Evolutionary conservation across 1,140 invertebrate genomes (phyloP).

Genomic region (Melanaphis sacchari): DNA sequence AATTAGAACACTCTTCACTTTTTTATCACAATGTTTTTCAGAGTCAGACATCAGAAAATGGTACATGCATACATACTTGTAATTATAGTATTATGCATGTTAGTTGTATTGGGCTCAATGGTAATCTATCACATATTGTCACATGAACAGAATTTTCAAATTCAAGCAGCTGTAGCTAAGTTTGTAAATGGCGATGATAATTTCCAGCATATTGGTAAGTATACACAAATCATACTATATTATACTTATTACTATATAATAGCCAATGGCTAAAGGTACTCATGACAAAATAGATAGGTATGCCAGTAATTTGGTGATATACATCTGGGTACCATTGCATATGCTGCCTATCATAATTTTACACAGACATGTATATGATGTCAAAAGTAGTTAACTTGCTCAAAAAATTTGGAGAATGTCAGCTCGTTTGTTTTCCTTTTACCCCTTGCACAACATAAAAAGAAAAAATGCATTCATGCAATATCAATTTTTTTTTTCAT

Average conservation of each 20-base stretch:
- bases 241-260: background rate
- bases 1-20: background rate
- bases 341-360: background rate
- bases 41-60: constrained; percentile 29
- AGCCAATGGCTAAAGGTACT: background rate
- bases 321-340: background rate
- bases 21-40: background rate
- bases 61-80: background rate
- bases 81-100: background rate
- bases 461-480: too few species aligned
- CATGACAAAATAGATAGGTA: background rate
- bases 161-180: background rate
- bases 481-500: too few species aligned
- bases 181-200: background rate
- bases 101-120: background rate
- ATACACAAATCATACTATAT: background rate
- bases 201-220: background rate
- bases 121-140: background rate
- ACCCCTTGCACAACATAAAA: too few species aligned
- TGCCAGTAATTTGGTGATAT: background rate
- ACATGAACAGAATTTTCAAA: background rate
- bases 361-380: too few species aligned
- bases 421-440: too few species aligned
- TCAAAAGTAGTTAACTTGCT: background rate
- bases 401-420: too few species aligned